These are phyloP conservation scores for Thaleichthys pacificus DNA, from an alignment of 2,797 vertebrate species.

Conservation along the genomic window DNA sequence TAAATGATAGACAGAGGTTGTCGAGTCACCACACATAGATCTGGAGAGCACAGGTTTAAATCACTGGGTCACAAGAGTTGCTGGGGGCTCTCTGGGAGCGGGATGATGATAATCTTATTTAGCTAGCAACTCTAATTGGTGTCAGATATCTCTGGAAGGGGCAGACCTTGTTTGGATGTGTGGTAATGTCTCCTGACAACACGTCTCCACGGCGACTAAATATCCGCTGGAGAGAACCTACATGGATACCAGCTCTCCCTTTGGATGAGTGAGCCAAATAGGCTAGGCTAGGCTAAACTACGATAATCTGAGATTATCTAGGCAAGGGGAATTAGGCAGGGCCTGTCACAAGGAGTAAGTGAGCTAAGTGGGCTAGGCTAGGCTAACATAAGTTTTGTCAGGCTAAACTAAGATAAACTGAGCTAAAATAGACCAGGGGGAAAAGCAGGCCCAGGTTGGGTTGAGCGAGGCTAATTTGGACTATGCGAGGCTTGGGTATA, in stretches of 20 bases:
- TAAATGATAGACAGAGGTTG: too few relatives aligned
- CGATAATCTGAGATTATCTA: too few relatives aligned
- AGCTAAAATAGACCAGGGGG: too few relatives aligned
- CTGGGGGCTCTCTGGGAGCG: too few relatives aligned
- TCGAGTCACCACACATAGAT: too few relatives aligned
- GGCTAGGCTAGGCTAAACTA: neutral
- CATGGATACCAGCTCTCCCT: neutral
- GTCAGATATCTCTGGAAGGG: conserved; percentile 2
- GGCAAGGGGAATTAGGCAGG: too few relatives aligned
- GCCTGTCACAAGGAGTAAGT: too few relatives aligned
- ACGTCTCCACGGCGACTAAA: neutral
- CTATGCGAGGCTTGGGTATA: too few relatives aligned
- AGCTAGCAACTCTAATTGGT: neutral
- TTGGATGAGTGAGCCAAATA: neutral
- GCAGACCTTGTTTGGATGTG: neutral
- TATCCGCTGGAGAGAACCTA: neutral
- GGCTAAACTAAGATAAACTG: too few relatives aligned
- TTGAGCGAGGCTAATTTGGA: too few relatives aligned
- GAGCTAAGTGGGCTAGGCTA: neutral
- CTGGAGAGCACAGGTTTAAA: too few relatives aligned
- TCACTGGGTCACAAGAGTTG: neutral
- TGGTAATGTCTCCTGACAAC: neutral
- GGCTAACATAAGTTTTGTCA: neutral
- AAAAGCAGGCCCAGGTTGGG: too few relatives aligned
- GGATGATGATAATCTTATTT: neutral